phyloP scores from a whole-genome alignment of 1,140 invertebrate species.

The Philaenus spumarius region DNA sequence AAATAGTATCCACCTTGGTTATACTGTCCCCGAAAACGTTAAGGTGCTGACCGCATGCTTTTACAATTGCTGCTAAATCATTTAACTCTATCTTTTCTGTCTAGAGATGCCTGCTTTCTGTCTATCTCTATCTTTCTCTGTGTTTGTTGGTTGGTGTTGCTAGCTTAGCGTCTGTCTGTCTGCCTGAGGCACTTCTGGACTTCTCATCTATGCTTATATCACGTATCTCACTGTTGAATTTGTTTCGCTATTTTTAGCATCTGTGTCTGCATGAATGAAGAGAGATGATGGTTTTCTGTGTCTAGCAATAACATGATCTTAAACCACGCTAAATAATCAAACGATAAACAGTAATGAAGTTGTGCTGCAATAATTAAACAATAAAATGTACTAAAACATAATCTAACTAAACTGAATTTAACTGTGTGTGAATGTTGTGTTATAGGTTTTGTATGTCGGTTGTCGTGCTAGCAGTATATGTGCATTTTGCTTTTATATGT shows the following conservation, averaged over 20 bases:
- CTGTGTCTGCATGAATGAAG: not conserved
- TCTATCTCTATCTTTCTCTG: conserved; percentile 14
- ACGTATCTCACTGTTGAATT: not conserved
- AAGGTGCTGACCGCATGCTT: not conserved
- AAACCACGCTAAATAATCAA: no score
- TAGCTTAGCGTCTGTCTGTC: not conserved
- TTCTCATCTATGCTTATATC: not conserved
- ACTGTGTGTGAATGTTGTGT: no score
- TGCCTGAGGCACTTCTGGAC: conserved; percentile 32
- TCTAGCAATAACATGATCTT: no score
- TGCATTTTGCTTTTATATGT: no score
- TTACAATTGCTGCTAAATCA: not conserved
- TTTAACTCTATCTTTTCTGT: conserved; percentile 8
- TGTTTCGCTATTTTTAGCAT: not conserved
- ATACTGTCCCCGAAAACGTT: no score
- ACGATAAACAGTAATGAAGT: no score
- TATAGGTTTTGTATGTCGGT: no score
- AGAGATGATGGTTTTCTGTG: not conserved
- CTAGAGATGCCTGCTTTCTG: not conserved
- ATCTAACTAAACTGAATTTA: no score
- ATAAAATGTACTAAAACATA: no score
- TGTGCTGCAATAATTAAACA: no score
- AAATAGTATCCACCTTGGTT: no score
- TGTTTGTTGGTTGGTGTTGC: conserved; percentile 13
- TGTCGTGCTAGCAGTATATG: no score